Evolutionary conservation across 2,797 vertebrate species (phyloP).

Genomic region (Spea hammondii): DNA sequence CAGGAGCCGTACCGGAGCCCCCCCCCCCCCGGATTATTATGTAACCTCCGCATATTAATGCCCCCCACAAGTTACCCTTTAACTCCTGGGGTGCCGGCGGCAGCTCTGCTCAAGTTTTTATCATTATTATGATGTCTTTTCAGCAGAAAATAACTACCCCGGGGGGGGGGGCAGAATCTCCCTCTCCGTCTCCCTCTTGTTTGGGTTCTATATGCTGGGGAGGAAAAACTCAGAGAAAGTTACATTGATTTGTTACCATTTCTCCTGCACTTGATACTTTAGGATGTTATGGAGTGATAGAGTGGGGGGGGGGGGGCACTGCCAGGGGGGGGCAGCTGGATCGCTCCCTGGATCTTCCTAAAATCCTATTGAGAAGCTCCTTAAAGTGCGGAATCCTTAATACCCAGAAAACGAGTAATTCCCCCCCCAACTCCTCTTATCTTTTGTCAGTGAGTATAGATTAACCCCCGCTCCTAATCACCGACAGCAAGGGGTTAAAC

Average conservation of each 20-base stretch:
- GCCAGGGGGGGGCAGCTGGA: background rate
- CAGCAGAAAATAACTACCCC: too few relatives aligned
- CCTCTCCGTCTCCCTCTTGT: background rate
- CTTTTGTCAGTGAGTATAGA: too few relatives aligned
- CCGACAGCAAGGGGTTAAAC: too few relatives aligned
- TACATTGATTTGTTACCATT: slow-evolving; percentile 2
- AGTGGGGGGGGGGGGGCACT: background rate
- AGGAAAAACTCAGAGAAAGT: background rate
- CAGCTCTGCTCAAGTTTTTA: background rate
- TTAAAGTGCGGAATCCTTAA: background rate
- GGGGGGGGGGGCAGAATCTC: background rate
- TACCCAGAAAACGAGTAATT: background rate
- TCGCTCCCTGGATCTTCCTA: background rate
- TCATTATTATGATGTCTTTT: too few relatives aligned
- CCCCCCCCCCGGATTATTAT: too few relatives aligned
- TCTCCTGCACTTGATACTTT: too few relatives aligned
- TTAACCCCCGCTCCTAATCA: too few relatives aligned
- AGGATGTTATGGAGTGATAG: too few relatives aligned
- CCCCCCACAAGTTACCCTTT: background rate
- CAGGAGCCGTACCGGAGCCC: too few relatives aligned
- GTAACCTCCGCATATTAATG: too few relatives aligned
- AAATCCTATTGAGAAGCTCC: slow-evolving; percentile 12
- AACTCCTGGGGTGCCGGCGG: background rate
- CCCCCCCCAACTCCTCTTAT: too few relatives aligned
- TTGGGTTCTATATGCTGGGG: background rate